Base-by-base conservation (phyloP, 2,797 vertebrate species). In the Acipenser ruthenus region DNA sequence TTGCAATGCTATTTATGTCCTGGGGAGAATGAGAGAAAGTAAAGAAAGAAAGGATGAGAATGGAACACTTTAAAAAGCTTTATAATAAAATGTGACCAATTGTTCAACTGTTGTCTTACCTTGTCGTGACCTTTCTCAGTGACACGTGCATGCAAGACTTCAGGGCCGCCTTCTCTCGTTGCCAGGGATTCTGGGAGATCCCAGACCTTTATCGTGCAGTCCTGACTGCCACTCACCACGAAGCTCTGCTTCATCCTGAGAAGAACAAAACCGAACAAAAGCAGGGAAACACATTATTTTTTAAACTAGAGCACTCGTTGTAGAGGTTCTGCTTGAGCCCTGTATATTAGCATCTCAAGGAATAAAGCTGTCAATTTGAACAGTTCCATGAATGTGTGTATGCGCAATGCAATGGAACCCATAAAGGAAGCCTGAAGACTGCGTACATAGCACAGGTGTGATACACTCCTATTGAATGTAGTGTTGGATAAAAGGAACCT, bases 201-300 rank as follows among this genome's bases (percentile, higher is more conserved):
- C 97, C 97, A 99, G 50, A 97, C 78, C 79, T 99, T 99, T 63
- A 99, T 77, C 0, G 96, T 99, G 48, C 89, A 96, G 83, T 99
- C 97, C 81, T 98, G 95, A 80, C 96, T 97, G 69, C 94, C 94
- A 0, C 93, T 95, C 13, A 93, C 93, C 55, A 98, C 4, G 11
- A 99, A 98, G n/a, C 77, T 86, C 7, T 90, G 89, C 76, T 94
- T 97, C 74, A 91, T 62, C 74, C 90, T 92, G 73, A 6, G 68
- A 50, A 68, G 18, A 37, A 13, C 18, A 37, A 11, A 10, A 10
- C 15, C 18, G 6, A 11, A 37, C 61, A n/a, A 10, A 18, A 18
- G 18, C 18, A 18, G 18, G 18, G 18, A 18, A 18, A 18, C 18
- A 18, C 18, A 18, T 18, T 18, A 18, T 18, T 18, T 18, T 18